phyloP scores from a whole-genome alignment of 2,888 invertebrate genomes.

The Lithosia quadra region DNA sequence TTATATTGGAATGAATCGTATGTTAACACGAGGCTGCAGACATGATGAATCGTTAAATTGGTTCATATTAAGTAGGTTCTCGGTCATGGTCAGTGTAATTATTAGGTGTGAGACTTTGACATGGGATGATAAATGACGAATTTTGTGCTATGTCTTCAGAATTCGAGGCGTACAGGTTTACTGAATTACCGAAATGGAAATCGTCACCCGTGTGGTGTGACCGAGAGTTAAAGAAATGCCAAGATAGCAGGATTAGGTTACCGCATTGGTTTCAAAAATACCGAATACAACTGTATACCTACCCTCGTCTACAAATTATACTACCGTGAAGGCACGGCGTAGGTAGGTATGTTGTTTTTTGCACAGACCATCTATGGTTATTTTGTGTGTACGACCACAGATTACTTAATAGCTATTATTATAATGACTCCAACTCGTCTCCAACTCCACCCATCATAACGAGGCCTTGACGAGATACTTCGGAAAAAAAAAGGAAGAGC shows the following conservation, averaged over 20 bases:
- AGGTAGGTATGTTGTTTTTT: neutral
- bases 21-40: neutral
- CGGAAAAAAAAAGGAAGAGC: neutral
- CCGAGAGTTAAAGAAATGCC: neutral
- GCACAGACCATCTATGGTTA: neutral
- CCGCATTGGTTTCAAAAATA: neutral
- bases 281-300: neutral
- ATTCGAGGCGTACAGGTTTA: too few species aligned
- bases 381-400: neutral
- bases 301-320: neutral
- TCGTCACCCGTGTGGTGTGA: too few species aligned
- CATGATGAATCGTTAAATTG: neutral
- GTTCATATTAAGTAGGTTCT: neutral
- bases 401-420: neutral
- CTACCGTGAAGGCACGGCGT: neutral
- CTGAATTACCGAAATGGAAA: too few species aligned
- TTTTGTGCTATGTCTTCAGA: too few species aligned
- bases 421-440: too few species aligned
- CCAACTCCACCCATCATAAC: neutral
- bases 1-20: constrained; percentile 33
- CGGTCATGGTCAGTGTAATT: constrained; percentile 1
- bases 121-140: too few species aligned
- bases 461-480: neutral
- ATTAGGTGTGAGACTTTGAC: neutral
- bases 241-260: neutral